phyloP scores from a whole-genome alignment of 2,113 vertebrate species.

The Panthera uncia region DNA sequence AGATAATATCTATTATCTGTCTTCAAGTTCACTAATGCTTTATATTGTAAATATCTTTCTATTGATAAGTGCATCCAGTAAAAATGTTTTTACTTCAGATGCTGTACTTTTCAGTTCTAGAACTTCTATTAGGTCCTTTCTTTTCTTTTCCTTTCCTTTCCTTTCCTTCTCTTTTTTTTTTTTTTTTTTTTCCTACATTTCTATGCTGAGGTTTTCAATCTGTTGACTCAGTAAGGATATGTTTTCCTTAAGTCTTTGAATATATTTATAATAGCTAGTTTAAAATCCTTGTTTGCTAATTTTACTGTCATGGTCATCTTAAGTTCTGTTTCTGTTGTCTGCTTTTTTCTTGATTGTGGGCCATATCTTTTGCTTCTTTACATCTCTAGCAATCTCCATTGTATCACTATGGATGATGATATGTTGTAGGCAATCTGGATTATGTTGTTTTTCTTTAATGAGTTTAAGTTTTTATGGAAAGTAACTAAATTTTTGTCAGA shows the following conservation, averaged over 20 bases:
- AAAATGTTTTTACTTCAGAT: neutral
- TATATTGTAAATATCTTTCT: neutral
- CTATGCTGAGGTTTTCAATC: neutral
- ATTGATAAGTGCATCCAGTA: neutral
- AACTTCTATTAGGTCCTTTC: neutral
- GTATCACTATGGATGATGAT: neutral
- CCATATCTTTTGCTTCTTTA: neutral
- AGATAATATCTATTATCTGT: neutral
- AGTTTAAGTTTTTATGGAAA: neutral
- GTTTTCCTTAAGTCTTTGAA: slow-evolving; percentile 3
- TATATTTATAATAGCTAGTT: neutral
- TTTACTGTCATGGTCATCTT: neutral
- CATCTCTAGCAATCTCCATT: neutral
- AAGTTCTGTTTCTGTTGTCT: neutral
- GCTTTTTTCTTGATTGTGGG: neutral
- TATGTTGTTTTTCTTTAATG: neutral
- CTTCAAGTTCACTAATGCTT: neutral
- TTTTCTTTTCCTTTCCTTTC: neutral
- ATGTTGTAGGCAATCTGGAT: neutral
- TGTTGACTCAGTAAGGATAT: neutral
- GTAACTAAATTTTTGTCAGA: neutral
- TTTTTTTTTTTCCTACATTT: neutral
- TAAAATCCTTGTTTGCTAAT: neutral
- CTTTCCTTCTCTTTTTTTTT: neutral
- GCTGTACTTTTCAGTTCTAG: neutral